Evolutionary conservation across 2,113 vertebrate species (phyloP).

Genomic region (Paralichthys olivaceus): DNA sequence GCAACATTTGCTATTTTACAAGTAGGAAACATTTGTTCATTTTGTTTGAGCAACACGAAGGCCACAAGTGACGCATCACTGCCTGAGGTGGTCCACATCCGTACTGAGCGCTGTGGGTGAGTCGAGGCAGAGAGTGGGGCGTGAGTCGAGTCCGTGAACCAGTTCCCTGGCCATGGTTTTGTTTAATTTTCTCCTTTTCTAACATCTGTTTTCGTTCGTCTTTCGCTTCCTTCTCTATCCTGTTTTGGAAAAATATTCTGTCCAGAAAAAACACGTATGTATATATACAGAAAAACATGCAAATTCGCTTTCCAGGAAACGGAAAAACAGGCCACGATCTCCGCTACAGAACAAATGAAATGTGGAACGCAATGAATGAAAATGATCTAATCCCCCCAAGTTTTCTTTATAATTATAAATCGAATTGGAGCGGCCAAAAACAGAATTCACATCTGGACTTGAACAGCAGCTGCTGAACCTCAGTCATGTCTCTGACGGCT

Average conservation of each 20-base stretch:
- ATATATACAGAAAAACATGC: neutral
- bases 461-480: neutral
- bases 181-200: neutral
- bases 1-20: too few relatives aligned
- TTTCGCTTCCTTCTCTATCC: neutral
- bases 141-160: too few relatives aligned
- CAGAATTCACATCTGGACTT: slow-evolving; percentile 34
- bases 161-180: too few relatives aligned
- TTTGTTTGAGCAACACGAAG: too few relatives aligned
- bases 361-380: neutral
- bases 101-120: too few relatives aligned
- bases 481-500: slow-evolving; percentile 13
- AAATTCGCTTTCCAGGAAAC: neutral
- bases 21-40: too few relatives aligned
- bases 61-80: too few relatives aligned
- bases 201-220: neutral
- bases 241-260: neutral
- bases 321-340: neutral
- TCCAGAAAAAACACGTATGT: neutral
- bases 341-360: neutral
- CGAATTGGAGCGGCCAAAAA: neutral
- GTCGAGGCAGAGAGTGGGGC: too few relatives aligned
- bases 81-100: too few relatives aligned
- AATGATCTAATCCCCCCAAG: neutral
- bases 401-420: neutral